Conservation (phyloP, 2,113 vertebrate genomes). For the Cyphomyrus plagiostoma region DNA sequence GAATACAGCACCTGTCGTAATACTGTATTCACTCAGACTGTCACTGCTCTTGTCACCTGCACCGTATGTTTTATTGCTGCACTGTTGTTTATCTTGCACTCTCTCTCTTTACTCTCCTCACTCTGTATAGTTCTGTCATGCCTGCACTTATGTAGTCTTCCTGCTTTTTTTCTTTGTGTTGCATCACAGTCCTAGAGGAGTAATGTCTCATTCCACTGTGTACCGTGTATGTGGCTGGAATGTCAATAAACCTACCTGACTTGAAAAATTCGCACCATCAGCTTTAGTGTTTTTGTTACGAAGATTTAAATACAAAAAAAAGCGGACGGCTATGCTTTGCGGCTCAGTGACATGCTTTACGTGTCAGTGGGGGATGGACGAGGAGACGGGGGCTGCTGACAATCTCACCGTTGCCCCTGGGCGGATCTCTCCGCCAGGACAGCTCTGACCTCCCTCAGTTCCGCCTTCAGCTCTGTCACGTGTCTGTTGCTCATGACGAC, state of each 20-base stretch:
- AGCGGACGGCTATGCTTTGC: not conserved
- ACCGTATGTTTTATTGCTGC: not conserved
- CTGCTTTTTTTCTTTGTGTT: not conserved
- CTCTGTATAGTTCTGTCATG: no score
- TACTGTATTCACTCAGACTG: not conserved
- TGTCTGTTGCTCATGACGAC: slow-evolving; percentile 65
- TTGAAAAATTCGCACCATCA: not conserved
- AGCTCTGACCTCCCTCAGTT: slow-evolving; percentile 64
- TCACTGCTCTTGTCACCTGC: not conserved
- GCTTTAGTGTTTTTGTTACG: not conserved
- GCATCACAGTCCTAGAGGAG: not conserved
- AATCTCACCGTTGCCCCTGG: slow-evolving; percentile 70
- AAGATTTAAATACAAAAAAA: not conserved
- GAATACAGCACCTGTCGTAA: not conserved
- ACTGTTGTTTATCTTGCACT: not conserved
- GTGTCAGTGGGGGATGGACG: not conserved
- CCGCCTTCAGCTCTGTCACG: slow-evolving; percentile 65
- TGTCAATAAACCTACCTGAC: not conserved
- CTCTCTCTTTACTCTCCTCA: not conserved
- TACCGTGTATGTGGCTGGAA: not conserved
- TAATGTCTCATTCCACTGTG: not conserved
- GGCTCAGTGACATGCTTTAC: not conserved
- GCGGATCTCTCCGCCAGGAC: slow-evolving; percentile 65
- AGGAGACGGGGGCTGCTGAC: not conserved
- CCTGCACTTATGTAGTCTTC: no score